These are phyloP conservation scores for Eustalomyia histrio DNA, from an alignment of 2,888 invertebrate species.

Conservation along the genomic window DNA sequence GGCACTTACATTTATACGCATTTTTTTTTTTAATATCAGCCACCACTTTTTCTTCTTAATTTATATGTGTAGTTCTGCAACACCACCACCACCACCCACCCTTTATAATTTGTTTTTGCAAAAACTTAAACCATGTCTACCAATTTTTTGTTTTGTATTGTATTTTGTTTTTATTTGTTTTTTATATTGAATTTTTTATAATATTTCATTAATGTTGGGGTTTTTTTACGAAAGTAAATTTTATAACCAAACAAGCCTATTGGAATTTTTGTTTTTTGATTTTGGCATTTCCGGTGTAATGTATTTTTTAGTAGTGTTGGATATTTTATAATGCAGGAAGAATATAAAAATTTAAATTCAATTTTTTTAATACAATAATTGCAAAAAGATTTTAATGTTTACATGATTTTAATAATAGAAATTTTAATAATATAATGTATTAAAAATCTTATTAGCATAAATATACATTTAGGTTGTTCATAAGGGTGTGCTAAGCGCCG, in stretches of 20 bases:
- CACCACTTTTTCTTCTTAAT: constrained; percentile 32
- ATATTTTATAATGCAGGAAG: constrained; percentile 51
- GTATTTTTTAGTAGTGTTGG: constrained; percentile 20
- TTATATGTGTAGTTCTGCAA: constrained; percentile 14
- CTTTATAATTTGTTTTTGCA: background rate
- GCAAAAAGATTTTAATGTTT: too few species aligned
- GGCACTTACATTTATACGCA: constrained; percentile 3
- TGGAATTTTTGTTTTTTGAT: constrained; percentile 54
- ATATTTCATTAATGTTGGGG: constrained; percentile 14
- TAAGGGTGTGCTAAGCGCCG: too few species aligned
- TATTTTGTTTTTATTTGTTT: constrained; percentile 39
- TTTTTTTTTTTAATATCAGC: constrained; percentile 7
- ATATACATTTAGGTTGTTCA: too few species aligned
- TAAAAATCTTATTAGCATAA: too few species aligned
- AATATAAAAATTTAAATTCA: too few species aligned
- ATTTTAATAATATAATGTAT: too few species aligned
- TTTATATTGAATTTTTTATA: constrained; percentile 26
- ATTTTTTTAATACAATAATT: too few species aligned
- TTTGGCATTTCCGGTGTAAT: constrained; percentile 76
- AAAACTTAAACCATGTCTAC: constrained; percentile 18
- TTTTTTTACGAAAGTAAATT: constrained; percentile 26
- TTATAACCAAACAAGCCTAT: constrained; percentile 43
- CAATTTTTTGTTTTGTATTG: constrained; percentile 29
- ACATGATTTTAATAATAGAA: too few species aligned
- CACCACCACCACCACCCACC: constrained; percentile 18